These are phyloP conservation scores for Ctenochaetus hawaiiensis DNA, from an alignment of 2,797 vertebrate species.

Conservation along the genomic window DNA sequence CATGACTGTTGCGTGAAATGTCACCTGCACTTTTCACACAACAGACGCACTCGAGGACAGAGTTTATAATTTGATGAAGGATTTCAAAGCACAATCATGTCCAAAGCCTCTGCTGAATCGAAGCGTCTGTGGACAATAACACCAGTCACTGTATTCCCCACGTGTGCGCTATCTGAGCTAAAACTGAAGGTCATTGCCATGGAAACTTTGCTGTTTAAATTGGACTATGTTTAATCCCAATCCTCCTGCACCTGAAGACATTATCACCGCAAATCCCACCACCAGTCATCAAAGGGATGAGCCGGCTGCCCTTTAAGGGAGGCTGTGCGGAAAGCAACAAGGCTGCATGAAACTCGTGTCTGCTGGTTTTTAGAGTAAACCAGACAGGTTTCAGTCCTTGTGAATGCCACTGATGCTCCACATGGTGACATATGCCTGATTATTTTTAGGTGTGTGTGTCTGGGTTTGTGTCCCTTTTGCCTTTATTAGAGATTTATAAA, in stretches of 20 bases:
- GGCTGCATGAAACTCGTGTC: constrained; percentile 45
- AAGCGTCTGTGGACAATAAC: constrained; percentile 66
- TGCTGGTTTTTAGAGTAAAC: constrained; percentile 52
- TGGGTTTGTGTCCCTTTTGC: background rate
- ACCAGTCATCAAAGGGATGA: constrained; percentile 78
- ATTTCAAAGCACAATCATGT: constrained; percentile 70
- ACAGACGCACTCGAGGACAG: constrained; percentile 29
- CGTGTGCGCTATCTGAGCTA: constrained; percentile 54
- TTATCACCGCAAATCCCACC: constrained; percentile 83
- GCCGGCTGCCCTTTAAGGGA: constrained; percentile 79
- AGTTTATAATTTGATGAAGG: constrained; percentile 65
- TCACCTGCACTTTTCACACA: constrained; percentile 42
- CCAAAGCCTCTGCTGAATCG: constrained; percentile 45
- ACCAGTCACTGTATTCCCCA: constrained; percentile 44
- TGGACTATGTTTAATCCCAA: constrained; percentile 83
- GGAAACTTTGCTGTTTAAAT: constrained; percentile 82
- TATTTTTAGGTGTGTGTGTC: constrained; percentile 8
- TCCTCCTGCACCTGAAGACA: constrained; percentile 82
- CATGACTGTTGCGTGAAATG: constrained; percentile 37
- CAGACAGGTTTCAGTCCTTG: constrained; percentile 52
- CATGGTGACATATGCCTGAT: constrained; percentile 34
- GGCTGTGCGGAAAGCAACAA: constrained; percentile 51
- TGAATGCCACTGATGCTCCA: constrained; percentile 56
- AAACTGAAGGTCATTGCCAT: constrained; percentile 85
- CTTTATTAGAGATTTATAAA: constrained; percentile 48